Evolutionary conservation across 2,888 invertebrate genomes (phyloP), one percentile per base, ranked within the genome.

Genomic region (Deroplatys truncata): DNA sequence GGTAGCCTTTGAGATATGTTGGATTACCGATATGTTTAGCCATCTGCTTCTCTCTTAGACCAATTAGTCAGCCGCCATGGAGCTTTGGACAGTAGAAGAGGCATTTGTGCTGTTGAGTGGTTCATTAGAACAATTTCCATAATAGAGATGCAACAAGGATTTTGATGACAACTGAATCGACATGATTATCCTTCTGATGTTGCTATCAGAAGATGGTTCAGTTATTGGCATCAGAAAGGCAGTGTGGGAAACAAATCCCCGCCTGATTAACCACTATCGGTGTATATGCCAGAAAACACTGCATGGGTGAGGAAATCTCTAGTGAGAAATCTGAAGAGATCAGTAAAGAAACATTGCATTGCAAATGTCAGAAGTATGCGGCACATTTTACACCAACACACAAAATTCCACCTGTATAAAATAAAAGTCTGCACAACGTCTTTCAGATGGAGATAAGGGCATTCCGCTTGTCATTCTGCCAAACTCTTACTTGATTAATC

Each of bases 351-450:
- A 25, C 86, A 88, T 84, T 31, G 82, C 82, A 29, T n/a, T n/a
- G 31, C 43, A n/a, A n/a, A n/a, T 84, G 28, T n/a, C 28, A 84
- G 28, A 9, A 83, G 35, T 85, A n/a, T 89, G 29, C 9, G 25
- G 2, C 92, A 95, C 95, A 91, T 95, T 95, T 87, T 28, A 31
- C 49, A 29, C 31, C 10, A 85, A 89, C 29, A 25, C 3, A 4
- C 25, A 16, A 10, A 29, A 25, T 84, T 29, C 89, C 89, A n/a
- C 28, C 84, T 9, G 8, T 88, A 31, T 28, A 88, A 88, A 84
- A 83, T 88, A 10, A 8, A 28, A 72, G 16, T 84, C n/a, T 88
- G 31, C 56, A 10, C 88, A 88, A 28, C 56, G 31, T 84, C 28
- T 56, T 84, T 88, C 9, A 31, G 84, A 15, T 28, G 72, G 43